Percentiles rank a stretch among this genome's conserved stretches.
Evolutionary conservation across 2,113 vertebrate species (phyloP).

Genomic region (Podilymbus podiceps): DNA sequence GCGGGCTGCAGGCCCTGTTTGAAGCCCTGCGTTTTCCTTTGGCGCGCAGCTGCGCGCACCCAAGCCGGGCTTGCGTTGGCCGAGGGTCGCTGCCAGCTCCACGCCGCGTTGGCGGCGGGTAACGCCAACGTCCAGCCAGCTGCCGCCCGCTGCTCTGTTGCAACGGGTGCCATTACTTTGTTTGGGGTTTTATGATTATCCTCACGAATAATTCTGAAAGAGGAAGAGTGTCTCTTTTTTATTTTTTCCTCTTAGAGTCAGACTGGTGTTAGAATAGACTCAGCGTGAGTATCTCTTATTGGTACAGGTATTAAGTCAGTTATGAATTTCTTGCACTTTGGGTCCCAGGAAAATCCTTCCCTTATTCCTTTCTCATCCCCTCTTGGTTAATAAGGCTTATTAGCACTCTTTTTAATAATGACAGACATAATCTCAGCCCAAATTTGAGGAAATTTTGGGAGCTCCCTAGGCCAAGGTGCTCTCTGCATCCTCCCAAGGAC

Average conservation of each 20-base stretch:
- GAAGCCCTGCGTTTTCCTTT: not conserved
- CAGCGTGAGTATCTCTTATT: not conserved
- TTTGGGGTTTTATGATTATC: too few relatives aligned
- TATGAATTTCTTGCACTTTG: constrained; percentile 60
- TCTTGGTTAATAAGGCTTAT: constrained; percentile 50
- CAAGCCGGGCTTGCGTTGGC: not conserved
- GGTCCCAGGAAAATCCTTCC: constrained; percentile 54
- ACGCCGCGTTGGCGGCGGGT: not conserved
- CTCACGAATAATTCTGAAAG: not conserved
- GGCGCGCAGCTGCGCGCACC: not conserved
- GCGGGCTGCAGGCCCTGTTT: not conserved
- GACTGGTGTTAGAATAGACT: constrained; percentile 30
- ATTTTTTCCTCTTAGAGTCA: not conserved
- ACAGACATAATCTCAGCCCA: not conserved
- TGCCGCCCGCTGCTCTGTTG: not conserved
- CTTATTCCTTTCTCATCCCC: constrained; percentile 21
- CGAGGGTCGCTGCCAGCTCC: not conserved
- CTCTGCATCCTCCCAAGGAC: not conserved
- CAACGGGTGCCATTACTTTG: not conserved
- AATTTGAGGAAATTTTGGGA: not conserved
- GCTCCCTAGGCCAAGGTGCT: not conserved
- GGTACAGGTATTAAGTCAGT: constrained; percentile 57
- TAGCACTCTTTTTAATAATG: constrained; percentile 45
- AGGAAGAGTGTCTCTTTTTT: too few relatives aligned
- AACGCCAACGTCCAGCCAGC: not conserved